Conservation (phyloP, 2,797 vertebrate genomes). For the Mustela erminea region DNA sequence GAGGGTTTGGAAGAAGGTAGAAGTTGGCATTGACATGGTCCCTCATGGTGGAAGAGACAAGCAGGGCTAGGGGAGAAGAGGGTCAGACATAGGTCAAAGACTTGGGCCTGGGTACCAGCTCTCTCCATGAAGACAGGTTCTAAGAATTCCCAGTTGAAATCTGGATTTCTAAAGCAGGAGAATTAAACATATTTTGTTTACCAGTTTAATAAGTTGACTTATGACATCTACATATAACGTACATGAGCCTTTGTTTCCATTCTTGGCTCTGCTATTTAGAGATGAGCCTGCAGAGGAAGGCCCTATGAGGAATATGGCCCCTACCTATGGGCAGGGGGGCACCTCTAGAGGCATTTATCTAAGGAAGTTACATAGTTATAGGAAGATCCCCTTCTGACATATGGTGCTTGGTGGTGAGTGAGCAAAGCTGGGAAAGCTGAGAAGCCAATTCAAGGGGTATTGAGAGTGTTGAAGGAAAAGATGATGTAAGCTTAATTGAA, state of each 20-base stretch:
- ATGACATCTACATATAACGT: neutral
- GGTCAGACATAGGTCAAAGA: no score
- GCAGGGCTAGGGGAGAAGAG: neutral
- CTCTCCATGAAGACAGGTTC: neutral
- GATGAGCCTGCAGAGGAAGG: neutral
- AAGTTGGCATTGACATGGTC: neutral
- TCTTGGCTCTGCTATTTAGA: neutral
- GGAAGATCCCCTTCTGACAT: neutral
- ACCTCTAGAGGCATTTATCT: neutral
- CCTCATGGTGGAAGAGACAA: neutral
- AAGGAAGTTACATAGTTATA: neutral
- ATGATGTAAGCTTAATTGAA: neutral
- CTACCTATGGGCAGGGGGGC: neutral
- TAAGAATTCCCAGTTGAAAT: neutral
- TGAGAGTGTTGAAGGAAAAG: neutral
- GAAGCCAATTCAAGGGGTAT: neutral
- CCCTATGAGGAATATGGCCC: accelerated
- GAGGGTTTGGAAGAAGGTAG: neutral
- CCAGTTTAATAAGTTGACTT: neutral
- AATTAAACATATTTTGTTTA: neutral
- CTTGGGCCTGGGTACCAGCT: neutral
- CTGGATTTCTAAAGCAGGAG: neutral
- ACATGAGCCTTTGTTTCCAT: neutral
- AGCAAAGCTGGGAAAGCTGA: neutral
- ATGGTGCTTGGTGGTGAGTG: neutral